A percentile compares a stretch with the other conserved stretches of the same genome.
phyloP scores from a whole-genome alignment of 2,888 invertebrate genomes.

The Dermolepida albohirtum region DNA sequence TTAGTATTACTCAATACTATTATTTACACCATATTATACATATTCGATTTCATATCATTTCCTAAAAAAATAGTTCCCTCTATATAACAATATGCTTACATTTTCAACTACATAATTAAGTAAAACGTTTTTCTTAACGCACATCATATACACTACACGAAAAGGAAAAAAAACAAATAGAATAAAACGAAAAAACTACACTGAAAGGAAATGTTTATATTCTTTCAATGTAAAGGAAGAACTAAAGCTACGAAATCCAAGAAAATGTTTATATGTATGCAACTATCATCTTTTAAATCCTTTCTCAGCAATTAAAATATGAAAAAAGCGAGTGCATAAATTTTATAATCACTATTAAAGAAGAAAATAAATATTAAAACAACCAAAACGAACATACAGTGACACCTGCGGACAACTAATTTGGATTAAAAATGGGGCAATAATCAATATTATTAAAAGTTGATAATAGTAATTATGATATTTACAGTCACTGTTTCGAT shows the following conservation, averaged over 20 bases:
- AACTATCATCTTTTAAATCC: constrained; percentile 5
- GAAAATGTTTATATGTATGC: constrained; percentile 6
- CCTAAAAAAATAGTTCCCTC: constrained; percentile 38
- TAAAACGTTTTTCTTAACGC: constrained; percentile 31
- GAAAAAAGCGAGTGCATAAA: no score
- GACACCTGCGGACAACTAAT: constrained; percentile 46
- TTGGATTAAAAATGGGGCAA: constrained; percentile 40
- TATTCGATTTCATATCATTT: constrained; percentile 30
- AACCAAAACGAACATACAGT: constrained; percentile 45
- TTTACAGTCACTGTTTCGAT: constrained; percentile 48
- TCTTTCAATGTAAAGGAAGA: constrained; percentile 4
- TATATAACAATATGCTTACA: constrained; percentile 31
- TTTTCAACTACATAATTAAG: constrained; percentile 28
- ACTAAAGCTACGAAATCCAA: constrained; percentile 10
- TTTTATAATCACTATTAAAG: not conserved
- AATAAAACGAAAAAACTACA: constrained; percentile 13
- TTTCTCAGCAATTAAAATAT: constrained; percentile 2
- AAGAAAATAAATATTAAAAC: constrained; percentile 28
- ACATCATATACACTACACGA: constrained; percentile 22
- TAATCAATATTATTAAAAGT: constrained; percentile 25
- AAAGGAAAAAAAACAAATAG: constrained; percentile 1
- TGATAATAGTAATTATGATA: constrained; percentile 47
- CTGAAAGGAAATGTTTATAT: not conserved
- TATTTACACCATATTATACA: constrained; percentile 35
- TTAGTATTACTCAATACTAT: constrained; percentile 2